Evolutionary conservation across 1,140 invertebrate species (phyloP).

Genomic region (Chymomyza costata): DNA sequence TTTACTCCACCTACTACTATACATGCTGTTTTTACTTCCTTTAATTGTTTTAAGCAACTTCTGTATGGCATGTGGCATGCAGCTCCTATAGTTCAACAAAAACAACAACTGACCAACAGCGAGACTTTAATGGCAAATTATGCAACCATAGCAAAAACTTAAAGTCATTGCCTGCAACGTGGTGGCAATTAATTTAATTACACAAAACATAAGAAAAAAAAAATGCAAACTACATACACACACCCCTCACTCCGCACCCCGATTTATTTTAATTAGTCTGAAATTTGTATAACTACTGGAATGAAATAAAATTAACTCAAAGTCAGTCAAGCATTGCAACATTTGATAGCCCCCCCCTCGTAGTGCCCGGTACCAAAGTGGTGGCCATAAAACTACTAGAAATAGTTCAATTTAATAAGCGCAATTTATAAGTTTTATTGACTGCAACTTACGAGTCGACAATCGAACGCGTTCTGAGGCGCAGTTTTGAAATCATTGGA

Average conservation of each 20-base stretch:
- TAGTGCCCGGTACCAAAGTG: background rate
- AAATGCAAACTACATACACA: too few species aligned
- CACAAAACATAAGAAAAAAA: constrained; percentile 51
- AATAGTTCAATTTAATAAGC: constrained; percentile 55
- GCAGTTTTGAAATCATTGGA: constrained; percentile 56
- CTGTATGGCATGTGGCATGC: too few species aligned
- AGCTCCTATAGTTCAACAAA: too few species aligned
- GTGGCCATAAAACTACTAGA: too few species aligned
- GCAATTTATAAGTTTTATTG: constrained; percentile 69
- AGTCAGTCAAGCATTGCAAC: constrained; percentile 39
- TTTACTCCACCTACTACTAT: too few species aligned
- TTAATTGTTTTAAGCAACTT: too few species aligned
- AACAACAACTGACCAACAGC: constrained; percentile 5
- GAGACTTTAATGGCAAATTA: constrained; percentile 30
- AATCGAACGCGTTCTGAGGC: constrained; percentile 35
- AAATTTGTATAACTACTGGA: constrained; percentile 50
- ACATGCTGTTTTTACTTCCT: too few species aligned
- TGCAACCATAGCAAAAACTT: constrained; percentile 34
- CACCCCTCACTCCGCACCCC: constrained; percentile 37
- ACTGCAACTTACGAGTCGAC: constrained; percentile 43
- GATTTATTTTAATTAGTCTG: constrained; percentile 61
- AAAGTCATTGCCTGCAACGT: constrained; percentile 8
- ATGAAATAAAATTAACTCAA: constrained; percentile 28
- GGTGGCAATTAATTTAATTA: constrained; percentile 60
- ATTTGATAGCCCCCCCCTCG: background rate